Conservation (phyloP, 2,797 vertebrate genomes). For the Rhabdophis nuchalis region DNA sequence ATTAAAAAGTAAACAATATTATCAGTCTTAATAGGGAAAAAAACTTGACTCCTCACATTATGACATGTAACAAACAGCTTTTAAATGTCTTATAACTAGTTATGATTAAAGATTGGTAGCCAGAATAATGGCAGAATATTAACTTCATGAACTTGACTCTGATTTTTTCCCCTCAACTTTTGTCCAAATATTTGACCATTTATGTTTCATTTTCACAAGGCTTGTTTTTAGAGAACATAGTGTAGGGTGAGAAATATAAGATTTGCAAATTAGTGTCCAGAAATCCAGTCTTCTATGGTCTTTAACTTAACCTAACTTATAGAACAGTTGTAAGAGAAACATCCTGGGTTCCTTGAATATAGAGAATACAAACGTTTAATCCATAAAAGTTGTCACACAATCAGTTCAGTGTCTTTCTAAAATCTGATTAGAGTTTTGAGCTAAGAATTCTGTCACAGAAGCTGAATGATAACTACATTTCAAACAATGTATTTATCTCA, state of each 20-base stretch:
- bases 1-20: conserved; percentile 23
- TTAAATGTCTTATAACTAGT: conserved; percentile 30
- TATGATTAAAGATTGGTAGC: conserved; percentile 23
- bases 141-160: conserved; percentile 4
- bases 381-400: not conserved
- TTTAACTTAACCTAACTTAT: not conserved
- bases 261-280: not conserved
- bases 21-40: conserved; percentile 23
- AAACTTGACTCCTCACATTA: conserved; percentile 23
- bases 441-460: not conserved
- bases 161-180: not conserved
- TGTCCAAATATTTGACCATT: not conserved
- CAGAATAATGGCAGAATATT: conserved; percentile 24
- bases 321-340: not conserved
- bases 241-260: not conserved
- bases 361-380: not conserved
- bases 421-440: not conserved
- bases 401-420: not conserved
- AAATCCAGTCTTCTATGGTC: not conserved
- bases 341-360: not conserved
- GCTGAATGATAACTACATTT: not conserved
- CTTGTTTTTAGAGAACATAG: conserved; percentile 1
- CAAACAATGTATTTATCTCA: not conserved
- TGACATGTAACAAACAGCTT: conserved; percentile 32
- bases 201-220: conserved; percentile 8